Evolutionary conservation across 2,113 vertebrate species (phyloP).

Genomic region (Otocyon megalotis): DNA sequence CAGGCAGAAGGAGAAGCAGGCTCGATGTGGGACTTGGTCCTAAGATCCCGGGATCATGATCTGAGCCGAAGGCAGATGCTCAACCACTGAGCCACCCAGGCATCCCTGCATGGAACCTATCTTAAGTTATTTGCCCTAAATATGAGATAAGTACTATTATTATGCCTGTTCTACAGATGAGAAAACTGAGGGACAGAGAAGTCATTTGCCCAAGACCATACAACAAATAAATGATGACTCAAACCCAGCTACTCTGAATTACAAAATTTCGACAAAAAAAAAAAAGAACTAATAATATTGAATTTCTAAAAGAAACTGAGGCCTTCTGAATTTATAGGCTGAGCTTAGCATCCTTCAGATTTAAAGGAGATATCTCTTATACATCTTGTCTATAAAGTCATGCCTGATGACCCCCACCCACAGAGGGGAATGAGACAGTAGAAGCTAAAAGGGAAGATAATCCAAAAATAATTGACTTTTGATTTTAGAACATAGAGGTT

Average conservation of each 20-base stretch:
- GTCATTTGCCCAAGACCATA: not conserved
- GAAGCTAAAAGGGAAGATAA: not conserved
- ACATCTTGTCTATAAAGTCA: not conserved
- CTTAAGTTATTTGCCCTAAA: not conserved
- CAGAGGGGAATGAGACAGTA: not conserved
- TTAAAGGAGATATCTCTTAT: not conserved
- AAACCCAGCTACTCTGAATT: slow-evolving; percentile 6
- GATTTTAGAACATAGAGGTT: not conserved
- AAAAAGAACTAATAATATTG: slow-evolving; percentile 16
- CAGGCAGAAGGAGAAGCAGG: no score
- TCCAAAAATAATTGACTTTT: not conserved
- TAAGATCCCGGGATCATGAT: no score
- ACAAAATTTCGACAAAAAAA: not conserved
- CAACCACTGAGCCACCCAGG: no score
- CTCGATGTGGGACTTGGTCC: no score
- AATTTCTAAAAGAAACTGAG: slow-evolving; percentile 6
- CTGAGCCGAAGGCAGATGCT: no score
- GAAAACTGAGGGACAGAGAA: not conserved
- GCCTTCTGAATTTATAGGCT: not conserved
- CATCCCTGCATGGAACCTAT: not conserved
- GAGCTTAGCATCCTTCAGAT: not conserved
- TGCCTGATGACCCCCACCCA: not conserved
- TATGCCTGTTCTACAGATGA: slow-evolving; percentile 10
- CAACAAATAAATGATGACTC: not conserved
- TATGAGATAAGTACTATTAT: not conserved